phyloP scores from a whole-genome alignment of 2,888 invertebrate genomes.

The Thecophora atra region DNA sequence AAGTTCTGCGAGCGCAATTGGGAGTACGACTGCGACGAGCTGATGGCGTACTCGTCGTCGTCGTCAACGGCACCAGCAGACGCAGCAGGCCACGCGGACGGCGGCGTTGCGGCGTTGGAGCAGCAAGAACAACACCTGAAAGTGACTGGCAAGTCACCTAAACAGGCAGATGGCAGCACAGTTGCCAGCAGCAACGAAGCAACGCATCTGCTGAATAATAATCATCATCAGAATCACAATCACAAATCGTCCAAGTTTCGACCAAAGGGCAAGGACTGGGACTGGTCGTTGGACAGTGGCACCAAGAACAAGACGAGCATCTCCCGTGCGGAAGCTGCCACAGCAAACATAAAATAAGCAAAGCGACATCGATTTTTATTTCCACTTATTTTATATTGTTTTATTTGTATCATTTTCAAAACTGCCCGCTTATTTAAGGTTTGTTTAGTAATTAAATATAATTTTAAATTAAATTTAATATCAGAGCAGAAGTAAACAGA shows the following conservation, averaged over 20 bases:
- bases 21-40: conserved; percentile 68
- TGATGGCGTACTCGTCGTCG: conserved; percentile 57
- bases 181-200: not conserved
- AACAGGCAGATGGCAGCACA: conserved; percentile 40
- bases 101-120: conserved; percentile 38
- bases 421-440: no score
- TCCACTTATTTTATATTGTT: conserved; percentile 19
- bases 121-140: conserved; percentile 31
- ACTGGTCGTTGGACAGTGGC: conserved; percentile 69
- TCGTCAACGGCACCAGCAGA: conserved; percentile 54
- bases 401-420: conserved; percentile 34
- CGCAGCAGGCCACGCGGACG: conserved; percentile 52
- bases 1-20: conserved; percentile 82
- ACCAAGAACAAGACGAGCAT: conserved; percentile 49
- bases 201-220: conserved; percentile 10
- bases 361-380: conserved; percentile 32
- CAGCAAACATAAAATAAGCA: conserved; percentile 47
- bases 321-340: conserved; percentile 21
- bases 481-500: no score
- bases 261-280: conserved; percentile 79
- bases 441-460: no score
- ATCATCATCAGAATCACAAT: conserved; percentile 57
- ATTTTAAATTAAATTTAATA: no score
- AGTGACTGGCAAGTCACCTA: conserved; percentile 48
- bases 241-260: conserved; percentile 74